Evolutionary conservation across 2,888 invertebrate species (phyloP), one percentile per base, ranked within the genome.

Genomic region (Drosophila pullipes): DNA sequence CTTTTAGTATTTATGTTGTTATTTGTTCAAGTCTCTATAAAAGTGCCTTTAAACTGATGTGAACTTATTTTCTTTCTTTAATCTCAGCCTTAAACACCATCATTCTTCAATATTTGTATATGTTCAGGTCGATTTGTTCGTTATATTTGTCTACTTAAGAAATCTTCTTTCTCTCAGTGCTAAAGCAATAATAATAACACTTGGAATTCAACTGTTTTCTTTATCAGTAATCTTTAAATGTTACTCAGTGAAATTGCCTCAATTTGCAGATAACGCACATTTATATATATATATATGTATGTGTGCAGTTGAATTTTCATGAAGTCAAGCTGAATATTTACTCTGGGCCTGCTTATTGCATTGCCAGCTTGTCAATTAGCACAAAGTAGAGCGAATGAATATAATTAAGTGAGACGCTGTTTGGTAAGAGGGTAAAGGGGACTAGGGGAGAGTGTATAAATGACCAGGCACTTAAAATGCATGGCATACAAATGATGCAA

Each of bases 401-500:
- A 57, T 69, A 77, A 72, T 81, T 59, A 77, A 68, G 54, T 11
- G 35, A 28, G 22, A 49, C 39, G 25, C 4, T 4, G 4, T 0
- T 0, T 2, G 47, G 25, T 47, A 47, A 47, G 22, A 16, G 47
- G 47, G 4, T 5, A 37, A 22, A 10, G 47, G 22, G 22, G 25
- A 28, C 10, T 35, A 0, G 53, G 11, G 37, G 18, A 16, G 49
- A 62, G 75, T 60, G 83, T 78, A 63, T 68, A 78, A 80, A 69
- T 82, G 85, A 80, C 67, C 69, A 39, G 81, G 68, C 86, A 88
- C 69, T 62, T 66, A 68, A 80, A 69, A 69, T 72, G 50, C 69
- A 72, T 50, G 52, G 81, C 74, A 82, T 76, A 64, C 73, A 84
- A 83, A 83, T 87, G 85, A 82, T 61, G 69, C 69, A 65, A 77